These are phyloP conservation scores for Acanthopleura granulata DNA, from an alignment of 2,888 invertebrate species.

Conservation along the genomic window DNA sequence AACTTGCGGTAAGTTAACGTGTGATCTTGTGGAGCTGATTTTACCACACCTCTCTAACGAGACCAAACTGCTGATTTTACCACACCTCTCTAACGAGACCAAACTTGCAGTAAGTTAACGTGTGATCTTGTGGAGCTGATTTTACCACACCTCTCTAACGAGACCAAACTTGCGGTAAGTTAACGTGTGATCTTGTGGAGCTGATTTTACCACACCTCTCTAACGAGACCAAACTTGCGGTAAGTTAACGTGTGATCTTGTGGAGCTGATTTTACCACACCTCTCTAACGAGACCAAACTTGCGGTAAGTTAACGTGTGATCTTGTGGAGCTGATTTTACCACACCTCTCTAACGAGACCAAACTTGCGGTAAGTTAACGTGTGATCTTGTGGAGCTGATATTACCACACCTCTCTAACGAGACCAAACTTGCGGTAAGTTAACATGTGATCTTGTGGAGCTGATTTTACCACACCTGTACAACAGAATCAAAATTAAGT, in stretches of 20 bases:
- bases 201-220: neutral
- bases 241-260: slow-evolving; percentile 68
- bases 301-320: slow-evolving; percentile 76
- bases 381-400: slow-evolving; percentile 73
- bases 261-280: neutral
- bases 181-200: no score
- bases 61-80: no score
- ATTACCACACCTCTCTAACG: slow-evolving; percentile 43
- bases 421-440: neutral
- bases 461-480: neutral
- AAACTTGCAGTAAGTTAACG: no score
- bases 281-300: slow-evolving; percentile 82
- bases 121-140: no score
- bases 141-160: neutral
- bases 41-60: no score
- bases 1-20: neutral
- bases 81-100: no score
- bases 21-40: no score
- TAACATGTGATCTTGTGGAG: no score
- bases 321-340: neutral
- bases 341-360: neutral
- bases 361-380: neutral
- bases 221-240: slow-evolving; percentile 77
- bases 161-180: no score
- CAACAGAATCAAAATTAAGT: neutral